Conservation (phyloP, 1,140 invertebrate genomes). For the Zaprionus ghesquierei region DNA sequence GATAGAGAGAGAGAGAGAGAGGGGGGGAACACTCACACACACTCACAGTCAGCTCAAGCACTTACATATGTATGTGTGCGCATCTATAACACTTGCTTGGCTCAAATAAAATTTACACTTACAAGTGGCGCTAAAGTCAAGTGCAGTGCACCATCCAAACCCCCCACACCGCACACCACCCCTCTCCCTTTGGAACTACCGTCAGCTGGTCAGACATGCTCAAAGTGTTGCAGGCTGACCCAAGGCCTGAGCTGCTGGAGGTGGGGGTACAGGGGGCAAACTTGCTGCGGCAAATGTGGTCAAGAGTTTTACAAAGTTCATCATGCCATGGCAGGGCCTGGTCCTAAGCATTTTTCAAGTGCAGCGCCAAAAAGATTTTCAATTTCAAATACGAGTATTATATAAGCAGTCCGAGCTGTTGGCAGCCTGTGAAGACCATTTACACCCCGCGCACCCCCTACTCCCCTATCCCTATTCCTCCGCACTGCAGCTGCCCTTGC, state of each 20-base stretch:
- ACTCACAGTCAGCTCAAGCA: background rate
- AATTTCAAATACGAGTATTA: conserved; percentile 72
- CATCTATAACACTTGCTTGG: conserved; percentile 53
- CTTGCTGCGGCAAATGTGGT: conserved; percentile 71
- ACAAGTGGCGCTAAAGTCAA: conserved; percentile 79
- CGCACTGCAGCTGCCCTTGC: background rate
- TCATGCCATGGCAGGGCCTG: conserved; percentile 54
- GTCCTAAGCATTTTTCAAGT: conserved; percentile 75
- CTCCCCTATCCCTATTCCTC: no score
- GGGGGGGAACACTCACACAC: background rate
- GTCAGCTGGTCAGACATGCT: conserved; percentile 71
- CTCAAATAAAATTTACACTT: conserved; percentile 79
- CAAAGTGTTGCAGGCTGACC: conserved; percentile 52
- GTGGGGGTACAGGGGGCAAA: background rate
- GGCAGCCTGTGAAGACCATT: conserved; percentile 49
- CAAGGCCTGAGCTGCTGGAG: background rate
- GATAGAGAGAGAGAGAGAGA: background rate
- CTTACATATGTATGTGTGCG: conserved; percentile 30
- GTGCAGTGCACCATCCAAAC: conserved; percentile 37
- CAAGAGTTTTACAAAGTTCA: conserved; percentile 78
- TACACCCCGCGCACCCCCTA: conserved; percentile 14
- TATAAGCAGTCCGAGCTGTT: conserved; percentile 54
- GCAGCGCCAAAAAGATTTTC: conserved; percentile 77
- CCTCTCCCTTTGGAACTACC: conserved; percentile 9
- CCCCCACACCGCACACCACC: background rate